A percentile compares a stretch with the other conserved stretches of the same genome.
These are phyloP conservation scores for Volucella inflata DNA, from an alignment of 2,888 invertebrate genomes.

Conservation along the genomic window DNA sequence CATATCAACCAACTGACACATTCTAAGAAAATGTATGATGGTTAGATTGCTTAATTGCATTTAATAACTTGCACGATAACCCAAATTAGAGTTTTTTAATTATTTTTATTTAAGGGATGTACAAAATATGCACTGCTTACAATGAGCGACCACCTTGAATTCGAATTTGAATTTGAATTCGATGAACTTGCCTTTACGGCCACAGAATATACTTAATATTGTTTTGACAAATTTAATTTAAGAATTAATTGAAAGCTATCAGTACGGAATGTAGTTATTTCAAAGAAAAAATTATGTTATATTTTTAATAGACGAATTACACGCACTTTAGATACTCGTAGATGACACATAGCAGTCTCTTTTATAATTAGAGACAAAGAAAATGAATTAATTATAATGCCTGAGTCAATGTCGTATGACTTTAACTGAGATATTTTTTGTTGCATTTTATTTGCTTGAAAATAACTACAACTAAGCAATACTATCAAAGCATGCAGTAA, in stretches of 20 bases:
- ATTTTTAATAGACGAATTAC: constrained; percentile 37
- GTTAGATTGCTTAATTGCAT: constrained; percentile 58
- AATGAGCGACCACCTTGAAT: constrained; percentile 8
- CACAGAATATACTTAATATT: neutral
- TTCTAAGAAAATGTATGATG: constrained; percentile 36
- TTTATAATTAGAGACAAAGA: constrained; percentile 38
- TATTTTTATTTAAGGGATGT: constrained; percentile 16
- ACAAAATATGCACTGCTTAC: constrained; percentile 39
- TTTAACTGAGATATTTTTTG: constrained; percentile 23
- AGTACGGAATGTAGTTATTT: constrained; percentile 48
- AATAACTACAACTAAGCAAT: constrained; percentile 6
- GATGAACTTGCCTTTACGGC: no score
- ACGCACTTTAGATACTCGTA: constrained; percentile 36
- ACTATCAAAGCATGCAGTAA: constrained; percentile 7
- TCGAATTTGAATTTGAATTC: neutral
- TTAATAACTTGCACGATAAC: constrained; percentile 48
- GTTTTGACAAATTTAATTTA: constrained; percentile 49
- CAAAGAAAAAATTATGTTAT: constrained; percentile 44
- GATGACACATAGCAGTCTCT: neutral
- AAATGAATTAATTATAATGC: constrained; percentile 36
- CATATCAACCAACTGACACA: constrained; percentile 44
- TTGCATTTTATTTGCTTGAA: constrained; percentile 17
- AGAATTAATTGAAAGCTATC: constrained; percentile 63
- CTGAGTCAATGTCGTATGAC: constrained; percentile 35
- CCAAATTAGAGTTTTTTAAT: constrained; percentile 37